Evolutionary conservation across 1,140 invertebrate genomes (phyloP), one percentile per base, ranked within the genome.

Genomic region (Wiebesia pumilae): DNA sequence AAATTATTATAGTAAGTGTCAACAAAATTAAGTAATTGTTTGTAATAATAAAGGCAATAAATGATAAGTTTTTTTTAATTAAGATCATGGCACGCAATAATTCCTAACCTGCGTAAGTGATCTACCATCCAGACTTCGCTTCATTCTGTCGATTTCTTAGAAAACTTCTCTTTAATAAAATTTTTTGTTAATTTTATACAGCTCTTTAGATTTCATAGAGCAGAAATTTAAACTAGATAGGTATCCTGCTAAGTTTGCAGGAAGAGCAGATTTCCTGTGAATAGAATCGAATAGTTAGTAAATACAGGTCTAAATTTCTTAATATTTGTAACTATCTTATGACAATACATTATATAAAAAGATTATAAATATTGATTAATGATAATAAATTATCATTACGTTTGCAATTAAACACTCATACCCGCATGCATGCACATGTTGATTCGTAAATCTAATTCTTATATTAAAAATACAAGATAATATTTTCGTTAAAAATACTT

Each of bases 51-150:
- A n/a, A n/a, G n/a, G n/a, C n/a, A n/a, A n/a, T n/a, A 54, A 54
- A 54, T 2, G 19, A 54, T 54, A 2, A 10, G 0, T 27, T 1
- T 27, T 54, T 9, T 62, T 62, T 27, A 62, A 62, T 62, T 62
- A 24, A 62, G 27, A 2, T 7, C 24, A 62, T 14, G 27, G 21
- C 14, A 30, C 2, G 69, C 33, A 43, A 81, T 21, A n/a, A 40
- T 27, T 75, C 40, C 65, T 88, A 85, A 91, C 90, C 87, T 91
- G 90, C 12, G 80, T 84, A 19, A 90, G 85, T 81, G 71, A 85
- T 58, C 90, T 89, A 19, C 89, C 88, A 54, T 91, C 90, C 35
- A 89, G 58, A 67, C 87, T 91, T 78, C 89, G 88, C 75, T 91
- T 91, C 90, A 91, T 91, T 82, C 62, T 90, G 89, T 87, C 78